Percentiles rank a stretch among this genome's conserved stretches.
Conservation (phyloP, 2,113 vertebrate genomes). For the Phyllostomus hastatus region DNA sequence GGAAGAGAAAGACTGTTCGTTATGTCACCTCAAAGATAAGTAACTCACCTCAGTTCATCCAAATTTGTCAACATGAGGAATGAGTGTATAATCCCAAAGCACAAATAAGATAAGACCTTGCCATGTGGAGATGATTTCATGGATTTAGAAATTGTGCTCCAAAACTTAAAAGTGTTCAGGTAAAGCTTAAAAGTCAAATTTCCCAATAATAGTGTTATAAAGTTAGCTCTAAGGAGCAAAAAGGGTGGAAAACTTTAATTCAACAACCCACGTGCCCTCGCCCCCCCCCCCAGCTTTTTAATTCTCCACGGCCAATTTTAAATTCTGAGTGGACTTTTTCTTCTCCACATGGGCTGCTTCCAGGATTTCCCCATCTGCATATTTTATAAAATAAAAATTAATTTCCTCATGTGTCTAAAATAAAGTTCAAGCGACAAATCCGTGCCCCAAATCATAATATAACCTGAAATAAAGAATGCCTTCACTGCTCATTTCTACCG, state of each 20-base stretch:
- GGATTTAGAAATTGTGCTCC: not conserved
- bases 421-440: not conserved
- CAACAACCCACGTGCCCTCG: not conserved
- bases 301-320: not conserved
- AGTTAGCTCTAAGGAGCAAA: not conserved
- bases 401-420: not conserved
- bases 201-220: not conserved
- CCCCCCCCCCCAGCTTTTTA: not conserved
- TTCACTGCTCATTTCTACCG: not conserved
- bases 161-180: not conserved
- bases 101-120: not conserved
- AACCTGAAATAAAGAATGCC: not conserved
- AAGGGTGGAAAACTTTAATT: not conserved
- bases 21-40: not conserved
- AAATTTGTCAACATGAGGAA: slow-evolving; percentile 29
- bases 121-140: not conserved
- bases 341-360: not conserved
- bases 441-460: not conserved
- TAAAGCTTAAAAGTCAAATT: not conserved
- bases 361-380: not conserved
- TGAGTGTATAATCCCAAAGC: not conserved
- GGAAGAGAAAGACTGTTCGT: not conserved
- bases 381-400: slow-evolving; percentile 25
- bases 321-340: not conserved
- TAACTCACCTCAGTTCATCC: not conserved